Conservation (phyloP, 2,113 vertebrate genomes). For the Heloderma charlesbogerti region DNA sequence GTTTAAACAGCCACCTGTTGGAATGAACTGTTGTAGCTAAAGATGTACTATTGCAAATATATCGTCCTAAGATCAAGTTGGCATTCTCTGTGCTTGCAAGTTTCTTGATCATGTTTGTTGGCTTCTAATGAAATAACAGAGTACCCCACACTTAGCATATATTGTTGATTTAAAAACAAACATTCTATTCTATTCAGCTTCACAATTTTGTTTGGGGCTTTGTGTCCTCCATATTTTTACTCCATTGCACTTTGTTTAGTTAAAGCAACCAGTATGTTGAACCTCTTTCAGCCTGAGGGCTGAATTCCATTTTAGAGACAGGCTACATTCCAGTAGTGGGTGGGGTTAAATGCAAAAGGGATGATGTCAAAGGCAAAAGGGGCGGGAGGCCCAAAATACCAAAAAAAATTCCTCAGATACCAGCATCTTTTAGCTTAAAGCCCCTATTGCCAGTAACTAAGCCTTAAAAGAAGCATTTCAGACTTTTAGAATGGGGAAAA, state of each 20-base stretch:
- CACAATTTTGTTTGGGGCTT: neutral
- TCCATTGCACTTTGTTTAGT: neutral
- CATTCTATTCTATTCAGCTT: neutral
- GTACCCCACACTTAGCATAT: neutral
- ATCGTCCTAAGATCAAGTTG: neutral
- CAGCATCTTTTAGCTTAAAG: no score
- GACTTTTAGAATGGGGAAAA: no score
- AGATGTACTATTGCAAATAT: neutral
- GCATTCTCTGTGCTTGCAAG: neutral
- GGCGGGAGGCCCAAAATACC: no score
- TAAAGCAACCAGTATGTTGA: neutral
- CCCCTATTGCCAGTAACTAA: no score
- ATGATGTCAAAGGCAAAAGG: no score
- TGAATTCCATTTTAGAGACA: no score
- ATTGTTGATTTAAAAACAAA: neutral
- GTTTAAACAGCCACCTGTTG: neutral
- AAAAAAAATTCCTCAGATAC: no score
- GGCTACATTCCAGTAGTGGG: no score
- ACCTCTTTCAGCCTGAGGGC: no score
- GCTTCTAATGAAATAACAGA: neutral
- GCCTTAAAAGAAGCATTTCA: no score
- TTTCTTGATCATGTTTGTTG: neutral
- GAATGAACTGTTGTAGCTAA: neutral
- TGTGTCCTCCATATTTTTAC: neutral
- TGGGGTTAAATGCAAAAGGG: no score